Conservation (phyloP, 2,888 invertebrate genomes). For the Nomada flava region DNA sequence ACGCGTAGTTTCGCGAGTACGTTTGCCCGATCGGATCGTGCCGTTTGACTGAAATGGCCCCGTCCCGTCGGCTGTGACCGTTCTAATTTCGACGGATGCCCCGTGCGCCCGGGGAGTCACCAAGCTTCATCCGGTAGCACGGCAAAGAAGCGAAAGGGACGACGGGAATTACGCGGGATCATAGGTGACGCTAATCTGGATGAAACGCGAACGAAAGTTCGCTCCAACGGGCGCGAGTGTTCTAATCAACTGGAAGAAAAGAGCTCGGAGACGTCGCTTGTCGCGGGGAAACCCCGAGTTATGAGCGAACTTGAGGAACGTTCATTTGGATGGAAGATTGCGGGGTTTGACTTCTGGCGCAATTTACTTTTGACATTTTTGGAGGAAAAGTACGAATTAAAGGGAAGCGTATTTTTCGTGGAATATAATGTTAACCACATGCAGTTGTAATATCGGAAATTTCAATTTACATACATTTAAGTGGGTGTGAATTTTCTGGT, state of each 20-base stretch:
- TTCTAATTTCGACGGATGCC: slow-evolving; percentile 51
- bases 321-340: slow-evolving; percentile 57
- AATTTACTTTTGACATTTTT: neutral
- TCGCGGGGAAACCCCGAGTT: slow-evolving; percentile 59
- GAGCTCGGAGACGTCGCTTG: slow-evolving; percentile 26
- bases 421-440: no score
- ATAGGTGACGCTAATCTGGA: slow-evolving; percentile 42
- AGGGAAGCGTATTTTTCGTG: no score
- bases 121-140: neutral
- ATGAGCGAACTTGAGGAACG: slow-evolving; percentile 58
- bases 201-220: slow-evolving; percentile 46
- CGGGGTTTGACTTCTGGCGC: slow-evolving; percentile 45
- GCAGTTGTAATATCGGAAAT: no score
- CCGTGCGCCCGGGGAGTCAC: neutral
- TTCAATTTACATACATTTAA: no score
- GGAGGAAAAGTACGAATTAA: no score
- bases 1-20: slow-evolving; percentile 56
- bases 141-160: neutral
- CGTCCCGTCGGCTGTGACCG: slow-evolving; percentile 32
- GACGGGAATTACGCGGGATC: slow-evolving; percentile 6
- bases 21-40: slow-evolving; percentile 57
- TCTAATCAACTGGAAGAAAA: slow-evolving; percentile 66
- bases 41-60: slow-evolving; percentile 21
- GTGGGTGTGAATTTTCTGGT: no score
- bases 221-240: slow-evolving; percentile 51